Base-by-base conservation (phyloP, 2,888 invertebrate genomes). In the Agrilus mali region DNA sequence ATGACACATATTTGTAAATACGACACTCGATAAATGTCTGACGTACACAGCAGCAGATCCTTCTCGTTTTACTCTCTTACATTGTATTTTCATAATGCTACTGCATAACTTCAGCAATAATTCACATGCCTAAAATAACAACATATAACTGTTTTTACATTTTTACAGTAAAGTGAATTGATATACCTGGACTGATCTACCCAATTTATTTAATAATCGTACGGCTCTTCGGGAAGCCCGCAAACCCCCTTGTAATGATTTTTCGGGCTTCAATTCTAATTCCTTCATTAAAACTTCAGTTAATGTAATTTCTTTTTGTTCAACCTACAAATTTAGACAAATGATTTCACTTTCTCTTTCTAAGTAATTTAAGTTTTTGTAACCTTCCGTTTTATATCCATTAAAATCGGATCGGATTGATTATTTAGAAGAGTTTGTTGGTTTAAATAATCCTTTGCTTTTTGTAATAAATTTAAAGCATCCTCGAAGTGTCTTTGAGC, bases 401-500 rank as follows among this genome's bases (percentile, higher is more conserved):
- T 55, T 8, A 74, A 48, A 10, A 66, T 59, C 33, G 67, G 66
- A 48, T 70, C 71, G 33, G 62, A 60, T 38, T 65, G 62, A 41
- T 65, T 64, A 44, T 65, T 65, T 53, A 48, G 47, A 7, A 50
- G 43, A 12, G 46, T 46, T 41, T 58, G 56, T 41, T 60, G 56
- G 41, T 64, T 49, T 20, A 80, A 61, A 55, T 74, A 78, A 6
- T 72, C 68, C 47, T 74, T 73, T 0, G 77, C 72, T 55, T 78
- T 80, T 52, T 85, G 82, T 52, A 95, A 77, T 12, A 93, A 70
- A 50, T 79, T 77, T 50, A 90, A 83, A 1, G 94, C 93, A 59
- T 88, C 89, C 64, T 94, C 90, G 60, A 96, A 96, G 66, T 95
- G 90, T 55, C 96, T 77, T 66, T 96, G 93, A 1, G 95, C 96